Evolutionary conservation across 2,113 vertebrate genomes (phyloP).

Genomic region (Alethe diademata): DNA sequence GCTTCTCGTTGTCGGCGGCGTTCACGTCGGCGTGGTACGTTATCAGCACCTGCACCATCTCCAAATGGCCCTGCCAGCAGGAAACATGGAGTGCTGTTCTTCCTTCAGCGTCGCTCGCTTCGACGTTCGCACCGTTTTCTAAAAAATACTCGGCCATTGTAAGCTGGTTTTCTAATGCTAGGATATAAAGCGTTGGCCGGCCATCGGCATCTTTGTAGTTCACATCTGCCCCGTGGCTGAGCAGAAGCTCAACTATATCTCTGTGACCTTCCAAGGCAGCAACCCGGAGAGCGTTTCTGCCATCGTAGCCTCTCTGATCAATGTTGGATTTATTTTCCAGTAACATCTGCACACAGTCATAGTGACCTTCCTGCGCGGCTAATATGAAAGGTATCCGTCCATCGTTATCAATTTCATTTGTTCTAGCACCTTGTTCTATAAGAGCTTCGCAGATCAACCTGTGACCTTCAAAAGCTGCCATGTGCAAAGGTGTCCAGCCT

Average conservation of each 20-base stretch:
- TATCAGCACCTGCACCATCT: constrained; percentile 93
- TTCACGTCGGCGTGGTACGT: constrained; percentile 91
- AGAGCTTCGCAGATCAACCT: constrained; percentile 93
- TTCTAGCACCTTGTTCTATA: constrained; percentile 95
- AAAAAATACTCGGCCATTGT: constrained; percentile 95
- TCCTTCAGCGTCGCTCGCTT: constrained; percentile 91
- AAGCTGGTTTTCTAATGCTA: constrained; percentile 95
- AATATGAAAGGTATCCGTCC: constrained; percentile 92
- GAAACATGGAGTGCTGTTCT: constrained; percentile 96
- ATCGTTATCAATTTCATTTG: constrained; percentile 94
- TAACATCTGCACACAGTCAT: constrained; percentile 93
- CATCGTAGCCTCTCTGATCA: constrained; percentile 94
- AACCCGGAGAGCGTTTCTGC: constrained; percentile 91
- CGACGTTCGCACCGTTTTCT: constrained; percentile 93
- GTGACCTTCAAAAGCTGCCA: constrained; percentile 97
- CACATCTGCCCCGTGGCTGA: constrained; percentile 89
- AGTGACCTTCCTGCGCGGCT: constrained; percentile 94
- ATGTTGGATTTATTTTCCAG: constrained; percentile 91
- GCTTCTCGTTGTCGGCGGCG: constrained; percentile 91
- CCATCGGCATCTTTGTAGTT: constrained; percentile 95
- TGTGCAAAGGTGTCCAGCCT: constrained; percentile 97
- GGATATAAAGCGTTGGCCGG: constrained; percentile 93
- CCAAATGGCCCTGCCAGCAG: constrained; percentile 97
- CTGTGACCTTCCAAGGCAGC: constrained; percentile 92
- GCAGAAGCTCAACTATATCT: constrained; percentile 91